phyloP scores from a whole-genome alignment of 1,140 invertebrate species.

The Hydropsyche tenuis region DNA sequence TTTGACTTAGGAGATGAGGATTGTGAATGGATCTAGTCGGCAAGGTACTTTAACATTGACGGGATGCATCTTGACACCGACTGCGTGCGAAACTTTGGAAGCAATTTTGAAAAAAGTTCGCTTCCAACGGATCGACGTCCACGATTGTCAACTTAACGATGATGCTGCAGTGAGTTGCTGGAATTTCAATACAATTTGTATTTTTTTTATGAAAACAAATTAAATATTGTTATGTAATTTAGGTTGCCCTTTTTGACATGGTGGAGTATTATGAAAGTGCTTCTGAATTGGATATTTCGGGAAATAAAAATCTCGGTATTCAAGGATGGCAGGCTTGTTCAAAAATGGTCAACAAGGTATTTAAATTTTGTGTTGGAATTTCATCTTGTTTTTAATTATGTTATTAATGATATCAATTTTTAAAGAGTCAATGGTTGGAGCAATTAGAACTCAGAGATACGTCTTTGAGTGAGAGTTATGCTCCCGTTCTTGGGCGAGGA shows the following conservation, averaged over 20 bases:
- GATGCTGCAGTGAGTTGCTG: conserved; percentile 64
- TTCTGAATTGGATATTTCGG: conserved; percentile 77
- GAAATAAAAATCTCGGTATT: conserved; percentile 74
- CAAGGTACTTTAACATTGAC: conserved; percentile 54
- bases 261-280: conserved; percentile 90
- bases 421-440: conserved; percentile 74
- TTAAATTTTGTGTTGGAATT: background rate
- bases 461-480: conserved; percentile 71
- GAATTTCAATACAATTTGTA: too few relatives aligned
- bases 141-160: conserved; percentile 73
- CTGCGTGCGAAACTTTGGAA: conserved; percentile 57
- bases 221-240: conserved; percentile 33
- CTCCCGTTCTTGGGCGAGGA: conserved; percentile 73
- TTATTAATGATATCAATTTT: conserved; percentile 4
- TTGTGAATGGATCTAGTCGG: conserved; percentile 51
- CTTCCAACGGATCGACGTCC: conserved; percentile 73
- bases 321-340: conserved; percentile 83
- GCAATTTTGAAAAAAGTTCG: conserved; percentile 60
- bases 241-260: conserved; percentile 86
- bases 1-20: conserved; percentile 34
- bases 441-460: conserved; percentile 73
- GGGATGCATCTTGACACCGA: conserved; percentile 52
- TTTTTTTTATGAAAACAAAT: background rate
- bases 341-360: conserved; percentile 80
- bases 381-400: background rate